Percentiles rank a stretch among this genome's conserved stretches.
These are phyloP conservation scores for Okapia johnstoni DNA, from an alignment of 2,113 vertebrate genomes.

Conservation along the genomic window DNA sequence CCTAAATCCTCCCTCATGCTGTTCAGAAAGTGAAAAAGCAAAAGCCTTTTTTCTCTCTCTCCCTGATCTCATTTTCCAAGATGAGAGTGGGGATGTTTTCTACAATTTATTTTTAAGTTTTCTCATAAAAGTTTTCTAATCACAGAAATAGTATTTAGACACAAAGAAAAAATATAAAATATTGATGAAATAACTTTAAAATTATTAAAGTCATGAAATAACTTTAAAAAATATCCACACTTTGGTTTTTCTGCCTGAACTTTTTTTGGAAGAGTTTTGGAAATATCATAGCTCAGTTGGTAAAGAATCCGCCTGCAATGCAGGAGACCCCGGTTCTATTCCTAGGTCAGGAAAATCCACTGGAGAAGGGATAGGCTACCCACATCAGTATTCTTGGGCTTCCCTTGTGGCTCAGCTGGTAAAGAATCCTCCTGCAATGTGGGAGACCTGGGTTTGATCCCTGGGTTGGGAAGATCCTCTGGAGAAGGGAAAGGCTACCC, in stretches of 20 bases:
- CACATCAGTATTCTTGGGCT: not conserved
- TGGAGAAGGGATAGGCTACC: not conserved
- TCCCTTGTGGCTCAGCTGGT: not conserved
- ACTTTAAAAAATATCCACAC: not conserved
- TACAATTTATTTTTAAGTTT: not conserved
- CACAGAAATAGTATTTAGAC: not conserved
- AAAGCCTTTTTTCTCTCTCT: not conserved
- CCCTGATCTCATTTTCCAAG: conserved; percentile 32
- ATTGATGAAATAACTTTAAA: not conserved
- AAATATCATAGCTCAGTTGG: not conserved
- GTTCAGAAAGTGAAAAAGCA: not conserved
- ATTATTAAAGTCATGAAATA: not conserved
- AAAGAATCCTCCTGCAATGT: not conserved
- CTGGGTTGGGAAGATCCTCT: not conserved
- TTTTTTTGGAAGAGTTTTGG: not conserved
- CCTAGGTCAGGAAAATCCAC: accelerated
- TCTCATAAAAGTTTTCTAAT: not conserved
- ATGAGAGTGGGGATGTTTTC: not conserved
- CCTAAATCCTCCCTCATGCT: conserved; percentile 12
- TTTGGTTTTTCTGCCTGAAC: not conserved
- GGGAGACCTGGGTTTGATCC: accelerated
- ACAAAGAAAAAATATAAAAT: not conserved
- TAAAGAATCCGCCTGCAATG: not conserved
- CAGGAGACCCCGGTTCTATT: not conserved
- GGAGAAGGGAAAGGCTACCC: not conserved